These are phyloP conservation scores for Heliornis fulica DNA, from an alignment of 2,113 vertebrate genomes.

Conservation along the genomic window DNA sequence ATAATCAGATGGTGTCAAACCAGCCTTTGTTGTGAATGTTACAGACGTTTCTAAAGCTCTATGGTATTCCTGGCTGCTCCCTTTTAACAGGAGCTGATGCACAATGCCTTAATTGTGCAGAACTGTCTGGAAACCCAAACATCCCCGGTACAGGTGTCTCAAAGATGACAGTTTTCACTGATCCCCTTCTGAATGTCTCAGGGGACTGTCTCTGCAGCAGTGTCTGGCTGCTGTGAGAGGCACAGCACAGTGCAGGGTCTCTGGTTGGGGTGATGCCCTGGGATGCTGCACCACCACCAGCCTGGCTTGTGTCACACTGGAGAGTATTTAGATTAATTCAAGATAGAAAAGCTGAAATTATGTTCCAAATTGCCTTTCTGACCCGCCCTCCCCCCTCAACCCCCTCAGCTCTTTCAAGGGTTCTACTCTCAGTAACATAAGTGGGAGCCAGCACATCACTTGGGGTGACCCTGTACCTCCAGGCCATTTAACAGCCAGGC, in stretches of 20 bases:
- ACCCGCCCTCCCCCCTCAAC: no score
- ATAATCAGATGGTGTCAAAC: background rate
- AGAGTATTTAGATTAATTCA: background rate
- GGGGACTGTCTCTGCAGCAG: background rate
- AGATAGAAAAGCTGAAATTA: background rate
- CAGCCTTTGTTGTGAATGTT: background rate
- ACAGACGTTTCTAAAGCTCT: background rate
- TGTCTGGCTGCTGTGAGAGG: background rate
- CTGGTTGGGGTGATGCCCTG: background rate
- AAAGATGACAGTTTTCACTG: background rate
- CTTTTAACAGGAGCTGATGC: background rate
- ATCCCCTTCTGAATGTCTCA: accelerated
- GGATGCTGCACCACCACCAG: accelerated
- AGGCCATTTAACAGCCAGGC: background rate
- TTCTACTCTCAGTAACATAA: background rate
- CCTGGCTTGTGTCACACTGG: accelerated
- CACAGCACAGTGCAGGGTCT: background rate
- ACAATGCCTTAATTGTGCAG: background rate
- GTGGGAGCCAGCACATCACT: background rate
- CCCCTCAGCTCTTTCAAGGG: background rate
- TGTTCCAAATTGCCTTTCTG: background rate
- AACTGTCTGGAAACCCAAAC: background rate
- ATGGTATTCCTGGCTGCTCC: background rate
- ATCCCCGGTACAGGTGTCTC: background rate
- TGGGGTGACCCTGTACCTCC: accelerated